phyloP scores from a whole-genome alignment of 2,888 invertebrate species.

The Philaethria dido region DNA sequence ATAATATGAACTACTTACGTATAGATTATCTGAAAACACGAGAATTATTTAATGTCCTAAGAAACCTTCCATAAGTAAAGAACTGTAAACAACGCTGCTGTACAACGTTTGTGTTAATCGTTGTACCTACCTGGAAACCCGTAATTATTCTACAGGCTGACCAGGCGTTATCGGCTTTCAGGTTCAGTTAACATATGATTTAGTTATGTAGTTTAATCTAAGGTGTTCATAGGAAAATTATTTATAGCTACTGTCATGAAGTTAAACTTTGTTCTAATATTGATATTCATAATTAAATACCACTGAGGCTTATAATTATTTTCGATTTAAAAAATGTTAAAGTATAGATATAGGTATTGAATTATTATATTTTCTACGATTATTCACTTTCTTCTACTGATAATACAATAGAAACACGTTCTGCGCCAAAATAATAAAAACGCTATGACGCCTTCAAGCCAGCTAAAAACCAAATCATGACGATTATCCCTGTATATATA shows the following conservation, averaged over 20 bases:
- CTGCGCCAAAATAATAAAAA: not conserved
- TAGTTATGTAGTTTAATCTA: conserved; percentile 41
- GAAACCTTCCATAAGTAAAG: not conserved
- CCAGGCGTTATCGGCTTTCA: conserved; percentile 77
- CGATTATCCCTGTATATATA: not conserved
- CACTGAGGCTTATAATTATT: not conserved
- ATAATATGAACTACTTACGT: not conserved
- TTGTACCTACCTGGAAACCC: conserved; percentile 51
- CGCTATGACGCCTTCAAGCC: not conserved
- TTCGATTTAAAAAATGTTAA: not conserved
- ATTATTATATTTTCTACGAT: too few relatives aligned
- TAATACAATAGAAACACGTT: not conserved
- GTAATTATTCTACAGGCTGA: conserved; percentile 64
- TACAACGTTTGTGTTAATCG: conserved; percentile 49
- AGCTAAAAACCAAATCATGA: not conserved
- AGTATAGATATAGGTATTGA: too few relatives aligned
- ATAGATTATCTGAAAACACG: not conserved
- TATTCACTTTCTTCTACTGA: not conserved
- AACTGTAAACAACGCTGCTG: too few relatives aligned
- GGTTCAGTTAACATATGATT: conserved; percentile 68
- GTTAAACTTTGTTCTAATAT: not conserved
- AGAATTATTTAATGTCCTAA: not conserved
- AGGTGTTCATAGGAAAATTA: conserved; percentile 30
- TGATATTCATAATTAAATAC: not conserved
- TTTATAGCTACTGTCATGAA: conserved; percentile 9